phyloP scores from a whole-genome alignment of 2,888 invertebrate species.

The Lasioglossum morio region DNA sequence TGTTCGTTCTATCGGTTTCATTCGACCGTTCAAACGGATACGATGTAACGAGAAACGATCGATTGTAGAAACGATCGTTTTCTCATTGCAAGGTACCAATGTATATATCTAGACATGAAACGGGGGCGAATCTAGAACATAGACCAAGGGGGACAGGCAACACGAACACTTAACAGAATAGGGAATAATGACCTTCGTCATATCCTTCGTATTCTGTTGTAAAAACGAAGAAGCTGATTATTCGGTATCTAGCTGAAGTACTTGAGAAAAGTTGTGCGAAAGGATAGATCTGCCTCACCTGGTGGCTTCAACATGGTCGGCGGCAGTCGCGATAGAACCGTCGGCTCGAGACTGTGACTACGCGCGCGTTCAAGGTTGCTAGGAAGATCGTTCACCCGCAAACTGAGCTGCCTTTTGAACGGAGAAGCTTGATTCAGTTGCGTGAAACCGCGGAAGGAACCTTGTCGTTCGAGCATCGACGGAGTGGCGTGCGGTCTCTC shows the following conservation, averaged over 20 bases:
- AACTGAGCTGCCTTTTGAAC: slow-evolving; percentile 98
- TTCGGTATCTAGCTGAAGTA: slow-evolving; percentile 41
- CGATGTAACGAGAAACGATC: background rate
- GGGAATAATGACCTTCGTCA: slow-evolving; percentile 83
- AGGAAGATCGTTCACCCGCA: slow-evolving; percentile 97
- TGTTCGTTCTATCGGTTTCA: slow-evolving; percentile 17
- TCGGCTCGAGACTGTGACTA: slow-evolving; percentile 85
- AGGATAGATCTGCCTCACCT: slow-evolving; percentile 77
- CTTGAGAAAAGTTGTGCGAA: background rate
- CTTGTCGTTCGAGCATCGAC: slow-evolving; percentile 97
- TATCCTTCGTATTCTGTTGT: slow-evolving; percentile 83
- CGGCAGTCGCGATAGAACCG: slow-evolving; percentile 83
- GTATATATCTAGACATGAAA: slow-evolving; percentile 26
- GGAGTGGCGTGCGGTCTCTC: slow-evolving; percentile 98
- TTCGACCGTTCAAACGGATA: background rate
- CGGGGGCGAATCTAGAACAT: slow-evolving; percentile 58
- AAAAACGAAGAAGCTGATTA: slow-evolving; percentile 76
- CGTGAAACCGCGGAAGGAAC: slow-evolving; percentile 96
- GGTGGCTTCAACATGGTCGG: slow-evolving; percentile 82
- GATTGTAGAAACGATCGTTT: background rate
- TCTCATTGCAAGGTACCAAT: background rate
- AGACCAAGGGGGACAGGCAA: slow-evolving; percentile 71
- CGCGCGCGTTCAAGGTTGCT: slow-evolving; percentile 94
- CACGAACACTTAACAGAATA: slow-evolving; percentile 71
- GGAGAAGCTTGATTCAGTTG: slow-evolving; percentile 94